A percentile compares a stretch with the other conserved stretches of the same genome.
Evolutionary conservation across 2,797 vertebrate genomes (phyloP).

Genomic region (Syndactyla subalaris): DNA sequence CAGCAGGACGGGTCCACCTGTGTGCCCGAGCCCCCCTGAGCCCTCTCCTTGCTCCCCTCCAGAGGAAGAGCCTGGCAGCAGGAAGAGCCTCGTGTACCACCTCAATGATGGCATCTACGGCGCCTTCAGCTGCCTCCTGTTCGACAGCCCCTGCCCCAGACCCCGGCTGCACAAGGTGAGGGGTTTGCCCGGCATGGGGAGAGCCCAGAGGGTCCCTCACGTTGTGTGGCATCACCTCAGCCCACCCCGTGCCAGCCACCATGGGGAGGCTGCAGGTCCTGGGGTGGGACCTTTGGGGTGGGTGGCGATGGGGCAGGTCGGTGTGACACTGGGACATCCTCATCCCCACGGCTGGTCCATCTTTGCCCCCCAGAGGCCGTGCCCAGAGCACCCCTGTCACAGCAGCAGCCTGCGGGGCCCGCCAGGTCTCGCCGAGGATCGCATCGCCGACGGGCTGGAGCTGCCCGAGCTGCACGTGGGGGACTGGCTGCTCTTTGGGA

Average conservation of each 20-base stretch:
- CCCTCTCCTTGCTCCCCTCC: neutral
- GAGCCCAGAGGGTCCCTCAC: rapidly evolving
- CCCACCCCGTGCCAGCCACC: rapidly evolving
- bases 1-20: rapidly evolving
- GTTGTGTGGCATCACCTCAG: rapidly evolving
- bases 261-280: rapidly evolving
- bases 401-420: slow-evolving; percentile 80
- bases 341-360: rapidly evolving
- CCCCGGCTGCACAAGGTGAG: slow-evolving; percentile 79
- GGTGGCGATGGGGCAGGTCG: neutral
- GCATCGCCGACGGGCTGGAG: slow-evolving; percentile 56
- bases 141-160: slow-evolving; percentile 66
- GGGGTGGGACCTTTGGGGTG: rapidly evolving
- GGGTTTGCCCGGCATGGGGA: rapidly evolving
- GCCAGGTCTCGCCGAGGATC: slow-evolving; percentile 22
- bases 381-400: slow-evolving; percentile 46
- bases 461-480: slow-evolving; percentile 77
- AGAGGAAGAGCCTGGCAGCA: slow-evolving; percentile 61
- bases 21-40: rapidly evolving
- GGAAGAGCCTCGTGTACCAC: slow-evolving; percentile 77
- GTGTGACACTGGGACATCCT: rapidly evolving
- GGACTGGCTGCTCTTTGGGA: slow-evolving; percentile 82
- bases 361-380: slow-evolving; percentile 58
- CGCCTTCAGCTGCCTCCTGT: slow-evolving; percentile 75
- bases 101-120: slow-evolving; percentile 79